Base-by-base conservation (phyloP, 1,140 invertebrate genomes). In the Drosophila miranda region DNA sequence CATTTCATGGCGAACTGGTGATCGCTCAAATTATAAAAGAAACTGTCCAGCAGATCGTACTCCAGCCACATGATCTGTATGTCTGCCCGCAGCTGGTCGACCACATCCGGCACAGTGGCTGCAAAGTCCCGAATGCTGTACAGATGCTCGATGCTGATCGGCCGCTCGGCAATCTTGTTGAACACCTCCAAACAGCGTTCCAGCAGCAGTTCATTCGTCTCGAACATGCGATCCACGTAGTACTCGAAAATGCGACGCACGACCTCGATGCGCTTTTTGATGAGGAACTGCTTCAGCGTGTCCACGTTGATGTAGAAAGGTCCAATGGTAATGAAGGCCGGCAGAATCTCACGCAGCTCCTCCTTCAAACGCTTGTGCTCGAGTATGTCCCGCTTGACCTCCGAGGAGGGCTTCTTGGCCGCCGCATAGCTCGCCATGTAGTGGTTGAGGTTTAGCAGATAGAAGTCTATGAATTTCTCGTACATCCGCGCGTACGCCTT, bases 41-140 rank as follows among this genome's bases (percentile, higher is more conserved):
- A 90, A 43, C 80, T 83, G 38, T 90, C 89, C 11, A 90, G 44
- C 54, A 90, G 64, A 14, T 90, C 87, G 43, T 90, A 90, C 53
- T 90, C 89, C 42, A 90, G 30, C 83, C 86, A 89, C 83, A 90
- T 90, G 11, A 90, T 57, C 52, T 90, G 89, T 30, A 90, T 90
- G 30, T 89, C 82, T 0, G 66, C 75, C 6, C 67, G 64, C 6
- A 90, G 43, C 0, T 67, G 52, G 3, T 89, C 87, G 4, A 90
- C 87, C 13, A 78, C 1, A 2, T 89, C 83, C 7, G 89, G 89
- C n/a, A 90, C 78, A 0, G 55, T 71, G 14, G 44, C 0, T 0
- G 52, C 83, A 60, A 63, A 90, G 38, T 86, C 82, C 0, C 89
- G 69, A 8, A 90, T 90, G 28, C 83, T 76, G 42, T 67, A 89